phyloP scores from a whole-genome alignment of 2,113 vertebrate genomes.

The Cavia aperea region DNA sequence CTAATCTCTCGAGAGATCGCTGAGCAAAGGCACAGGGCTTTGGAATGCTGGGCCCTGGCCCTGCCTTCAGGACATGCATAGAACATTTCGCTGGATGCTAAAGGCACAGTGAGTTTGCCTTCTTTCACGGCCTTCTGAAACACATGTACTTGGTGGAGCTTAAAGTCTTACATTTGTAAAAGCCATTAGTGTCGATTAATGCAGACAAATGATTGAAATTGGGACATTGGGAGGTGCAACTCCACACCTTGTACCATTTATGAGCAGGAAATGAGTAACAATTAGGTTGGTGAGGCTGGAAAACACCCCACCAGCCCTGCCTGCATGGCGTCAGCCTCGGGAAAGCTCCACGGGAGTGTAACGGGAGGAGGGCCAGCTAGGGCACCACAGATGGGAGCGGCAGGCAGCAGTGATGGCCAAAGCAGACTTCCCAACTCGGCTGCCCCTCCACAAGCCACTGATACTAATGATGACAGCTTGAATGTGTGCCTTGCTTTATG shows the following conservation, averaged over 20 bases:
- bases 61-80: constrained; percentile 49
- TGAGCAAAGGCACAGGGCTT: neutral
- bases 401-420: neutral
- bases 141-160: constrained; percentile 53
- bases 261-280: constrained; percentile 80
- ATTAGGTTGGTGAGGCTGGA: constrained; percentile 78
- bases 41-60: constrained; percentile 52
- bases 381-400: neutral
- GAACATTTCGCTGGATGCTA: constrained; percentile 52
- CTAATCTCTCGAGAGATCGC: constrained; percentile 34
- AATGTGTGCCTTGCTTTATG: neutral
- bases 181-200: constrained; percentile 74
- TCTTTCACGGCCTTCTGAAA: constrained; percentile 61
- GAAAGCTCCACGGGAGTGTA: constrained; percentile 63
- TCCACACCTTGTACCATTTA: constrained; percentile 81
- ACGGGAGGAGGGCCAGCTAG: constrained; percentile 47
- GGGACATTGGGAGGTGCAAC: constrained; percentile 68
- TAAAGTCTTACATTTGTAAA: constrained; percentile 72
- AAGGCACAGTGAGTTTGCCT: constrained; percentile 50
- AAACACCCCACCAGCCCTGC: constrained; percentile 52
- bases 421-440: constrained; percentile 23
- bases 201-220: constrained; percentile 78
- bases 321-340: constrained; percentile 68
- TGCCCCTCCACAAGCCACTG: neutral
- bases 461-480: neutral